Evolutionary conservation across 2,113 vertebrate genomes (phyloP).

Genomic region (Leptobrachium leishanense): DNA sequence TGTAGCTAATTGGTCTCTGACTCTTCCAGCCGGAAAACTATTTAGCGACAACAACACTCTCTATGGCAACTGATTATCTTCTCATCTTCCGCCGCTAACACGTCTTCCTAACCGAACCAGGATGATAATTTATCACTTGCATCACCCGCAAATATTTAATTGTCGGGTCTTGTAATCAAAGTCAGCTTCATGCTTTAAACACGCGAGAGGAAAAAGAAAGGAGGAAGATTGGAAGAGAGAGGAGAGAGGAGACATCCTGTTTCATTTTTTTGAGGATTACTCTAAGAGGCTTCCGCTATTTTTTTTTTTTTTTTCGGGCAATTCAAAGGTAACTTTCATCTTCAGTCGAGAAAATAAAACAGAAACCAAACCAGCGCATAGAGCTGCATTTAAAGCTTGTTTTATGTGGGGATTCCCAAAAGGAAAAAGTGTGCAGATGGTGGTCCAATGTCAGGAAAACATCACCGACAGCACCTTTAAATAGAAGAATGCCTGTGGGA

Average conservation of each 20-base stretch:
- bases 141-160: conserved; percentile 14
- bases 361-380: not conserved
- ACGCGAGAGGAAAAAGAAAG: not conserved
- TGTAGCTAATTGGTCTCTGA: too few relatives aligned
- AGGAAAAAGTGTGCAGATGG: conserved; percentile 27
- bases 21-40: too few relatives aligned
- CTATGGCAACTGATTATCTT: not conserved
- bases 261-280: not conserved
- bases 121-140: conserved; percentile 10
- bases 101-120: conserved; percentile 8
- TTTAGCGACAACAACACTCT: too few relatives aligned
- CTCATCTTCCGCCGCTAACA: conserved; percentile 6
- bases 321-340: conserved; percentile 23
- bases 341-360: not conserved
- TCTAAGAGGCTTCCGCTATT: not conserved
- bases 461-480: conserved; percentile 28
- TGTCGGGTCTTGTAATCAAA: conserved; percentile 3
- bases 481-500: conserved; percentile 30
- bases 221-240: not conserved
- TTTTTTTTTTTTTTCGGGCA: not conserved
- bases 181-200: not conserved
- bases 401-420: conserved; percentile 27
- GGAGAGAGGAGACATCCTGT: not conserved
- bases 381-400: not conserved
- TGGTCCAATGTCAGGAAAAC: conserved; percentile 27